These are phyloP conservation scores for Drosophila lowei DNA, from an alignment of 1,140 invertebrate species.

Conservation along the genomic window DNA sequence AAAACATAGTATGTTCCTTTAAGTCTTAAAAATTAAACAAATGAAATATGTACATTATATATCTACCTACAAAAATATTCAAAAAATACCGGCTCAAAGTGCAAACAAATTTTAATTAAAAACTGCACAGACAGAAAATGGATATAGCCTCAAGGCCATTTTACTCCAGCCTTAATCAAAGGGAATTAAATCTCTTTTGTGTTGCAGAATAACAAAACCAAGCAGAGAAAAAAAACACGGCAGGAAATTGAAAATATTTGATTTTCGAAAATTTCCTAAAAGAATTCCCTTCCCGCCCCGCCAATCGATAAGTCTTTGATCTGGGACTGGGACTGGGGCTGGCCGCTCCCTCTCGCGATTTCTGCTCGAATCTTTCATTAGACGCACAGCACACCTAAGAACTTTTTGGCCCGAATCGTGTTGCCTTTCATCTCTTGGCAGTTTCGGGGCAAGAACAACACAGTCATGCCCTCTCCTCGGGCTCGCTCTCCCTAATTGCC, in stretches of 20 bases:
- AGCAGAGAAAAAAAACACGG: not conserved
- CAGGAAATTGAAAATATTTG: conserved; percentile 51
- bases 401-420: conserved; percentile 36
- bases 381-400: conserved; percentile 37
- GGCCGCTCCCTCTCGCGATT: conserved; percentile 19
- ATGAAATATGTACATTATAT: not conserved
- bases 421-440: conserved; percentile 44
- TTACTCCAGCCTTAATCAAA: conserved; percentile 11
- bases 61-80: not conserved
- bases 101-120: conserved; percentile 28
- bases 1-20: no score
- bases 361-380: conserved; percentile 46
- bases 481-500: conserved; percentile 36
- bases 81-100: not conserved
- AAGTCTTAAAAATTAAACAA: no score
- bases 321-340: conserved; percentile 37
- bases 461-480: conserved; percentile 16
- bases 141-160: conserved; percentile 1
- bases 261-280: conserved; percentile 36
- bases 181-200: conserved; percentile 2
- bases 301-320: conserved; percentile 46
- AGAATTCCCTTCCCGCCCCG: conserved; percentile 20
- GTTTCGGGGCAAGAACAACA: conserved; percentile 32
- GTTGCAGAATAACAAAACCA: not conserved
- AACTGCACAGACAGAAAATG: conserved; percentile 8